Percentiles rank a stretch among this genome's conserved stretches.
Conservation (phyloP, 2,113 vertebrate genomes). For the Crocuta crocuta region DNA sequence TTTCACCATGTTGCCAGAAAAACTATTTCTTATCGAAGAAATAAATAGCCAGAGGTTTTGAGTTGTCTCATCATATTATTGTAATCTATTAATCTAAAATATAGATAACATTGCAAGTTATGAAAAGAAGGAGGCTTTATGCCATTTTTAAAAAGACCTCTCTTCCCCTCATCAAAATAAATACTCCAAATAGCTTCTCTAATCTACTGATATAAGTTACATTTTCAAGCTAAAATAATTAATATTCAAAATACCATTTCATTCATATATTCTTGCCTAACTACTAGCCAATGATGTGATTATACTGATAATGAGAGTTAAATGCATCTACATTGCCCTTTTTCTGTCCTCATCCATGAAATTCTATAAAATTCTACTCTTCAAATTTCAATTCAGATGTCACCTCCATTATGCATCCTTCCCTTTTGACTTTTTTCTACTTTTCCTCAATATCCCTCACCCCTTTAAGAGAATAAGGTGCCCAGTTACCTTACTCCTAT, state of each 20-base stretch:
- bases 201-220: neutral
- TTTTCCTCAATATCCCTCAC: accelerated
- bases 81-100: neutral
- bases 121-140: neutral
- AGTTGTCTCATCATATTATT: neutral
- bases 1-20: slow-evolving; percentile 3
- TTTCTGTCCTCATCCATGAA: neutral
- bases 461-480: neutral
- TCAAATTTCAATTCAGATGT: neutral
- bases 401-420: neutral
- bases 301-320: neutral
- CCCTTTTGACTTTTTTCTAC: neutral
- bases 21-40: neutral
- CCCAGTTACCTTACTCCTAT: neutral
- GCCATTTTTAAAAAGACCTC: neutral
- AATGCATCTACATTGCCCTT: neutral
- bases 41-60: neutral
- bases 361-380: neutral
- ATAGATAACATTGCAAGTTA: neutral
- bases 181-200: neutral
- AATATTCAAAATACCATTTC: neutral
- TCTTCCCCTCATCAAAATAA: neutral
- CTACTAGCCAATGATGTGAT: neutral
- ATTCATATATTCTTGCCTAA: neutral
- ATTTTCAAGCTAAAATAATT: slow-evolving; percentile 19